Base-by-base conservation (phyloP, 2,113 vertebrate genomes). In the Spea bombifrons region DNA sequence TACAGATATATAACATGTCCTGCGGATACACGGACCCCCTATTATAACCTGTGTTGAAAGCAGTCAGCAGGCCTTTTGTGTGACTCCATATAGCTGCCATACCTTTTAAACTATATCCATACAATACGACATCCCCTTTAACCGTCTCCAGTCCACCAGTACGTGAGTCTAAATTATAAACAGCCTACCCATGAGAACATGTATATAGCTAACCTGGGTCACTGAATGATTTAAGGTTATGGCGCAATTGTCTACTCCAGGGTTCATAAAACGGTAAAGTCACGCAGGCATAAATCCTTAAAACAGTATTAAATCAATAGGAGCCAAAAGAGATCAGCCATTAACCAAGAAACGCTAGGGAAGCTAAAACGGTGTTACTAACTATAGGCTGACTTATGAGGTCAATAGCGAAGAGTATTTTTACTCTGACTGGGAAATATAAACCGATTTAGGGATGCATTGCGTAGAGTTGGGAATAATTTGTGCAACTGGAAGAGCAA, bases 271-370 rank as follows among this genome's bases (percentile, higher is more conserved):
- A 63, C n/a, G 45, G 1, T 5, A 70, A 71, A 63, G 67, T 63
- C 67, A 69, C 53, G 17, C 66, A 64, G 50, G 59, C 48, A 66
- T 44, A 63, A 63, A 70, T 63, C 43, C 59, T 70, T 70, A 77
- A 70, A 77, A 70, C 52, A 44, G 7, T 70, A 53, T 15, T 48
- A 61, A 71, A 70, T 77, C 75, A 68, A 71, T 77, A 17, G 6
- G 46, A 16, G 75, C 66, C 66, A 63, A 50, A 48, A 71, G 13
- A 77, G 57, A 63, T 63, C 67, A 77, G 55, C 75, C 44, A 57
- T 59, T 68, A 46, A 76, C 16, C 57, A 46, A 47, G 46, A 69
- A 69, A 57, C 30, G 9, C 15, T 4, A 4, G 6, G 16, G 4
- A 70, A 43, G n/a, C 17, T 63, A 47, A 43, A 16, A 30, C 13